These are phyloP conservation scores for Bursaphelenchus okinawaensis DNA, from an alignment of 2,888 invertebrate species.

Conservation along the genomic window DNA sequence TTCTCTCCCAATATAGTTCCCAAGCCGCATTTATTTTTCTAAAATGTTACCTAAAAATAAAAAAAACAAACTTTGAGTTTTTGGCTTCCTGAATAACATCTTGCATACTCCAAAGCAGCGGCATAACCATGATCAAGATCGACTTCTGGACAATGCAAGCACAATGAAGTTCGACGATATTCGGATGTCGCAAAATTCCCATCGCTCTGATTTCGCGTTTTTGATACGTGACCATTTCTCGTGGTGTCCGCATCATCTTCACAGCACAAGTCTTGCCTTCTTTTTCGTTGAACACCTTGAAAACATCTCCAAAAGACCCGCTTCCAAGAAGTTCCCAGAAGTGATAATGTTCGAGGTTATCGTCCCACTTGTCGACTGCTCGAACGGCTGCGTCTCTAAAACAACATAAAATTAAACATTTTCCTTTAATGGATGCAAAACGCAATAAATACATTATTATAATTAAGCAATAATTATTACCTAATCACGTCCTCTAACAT, in stretches of 20 bases:
- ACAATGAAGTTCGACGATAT: not conserved
- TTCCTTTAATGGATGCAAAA: not conserved
- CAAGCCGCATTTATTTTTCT: too few species aligned
- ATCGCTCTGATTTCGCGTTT: not conserved
- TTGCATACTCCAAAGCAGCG: not conserved
- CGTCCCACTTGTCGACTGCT: not conserved
- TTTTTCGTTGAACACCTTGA: not conserved
- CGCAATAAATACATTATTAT: too few species aligned
- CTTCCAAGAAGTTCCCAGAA: not conserved
- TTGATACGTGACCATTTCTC: not conserved
- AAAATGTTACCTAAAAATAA: not conserved
- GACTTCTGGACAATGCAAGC: not conserved
- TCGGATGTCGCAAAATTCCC: not conserved
- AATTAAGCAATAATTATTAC: too few species aligned
- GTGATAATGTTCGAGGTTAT: not conserved
- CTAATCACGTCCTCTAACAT: too few species aligned
- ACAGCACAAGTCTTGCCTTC: not conserved
- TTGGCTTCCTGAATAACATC: not conserved
- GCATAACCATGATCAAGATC: not conserved
- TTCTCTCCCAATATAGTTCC: too few species aligned
- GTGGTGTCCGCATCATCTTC: not conserved
- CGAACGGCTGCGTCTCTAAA: not conserved
- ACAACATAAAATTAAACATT: too few species aligned
- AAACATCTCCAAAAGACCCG: not conserved
- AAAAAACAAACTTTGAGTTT: not conserved